phyloP scores from a whole-genome alignment of 1,140 invertebrate species.

The Himalopsyche phryganea region DNA sequence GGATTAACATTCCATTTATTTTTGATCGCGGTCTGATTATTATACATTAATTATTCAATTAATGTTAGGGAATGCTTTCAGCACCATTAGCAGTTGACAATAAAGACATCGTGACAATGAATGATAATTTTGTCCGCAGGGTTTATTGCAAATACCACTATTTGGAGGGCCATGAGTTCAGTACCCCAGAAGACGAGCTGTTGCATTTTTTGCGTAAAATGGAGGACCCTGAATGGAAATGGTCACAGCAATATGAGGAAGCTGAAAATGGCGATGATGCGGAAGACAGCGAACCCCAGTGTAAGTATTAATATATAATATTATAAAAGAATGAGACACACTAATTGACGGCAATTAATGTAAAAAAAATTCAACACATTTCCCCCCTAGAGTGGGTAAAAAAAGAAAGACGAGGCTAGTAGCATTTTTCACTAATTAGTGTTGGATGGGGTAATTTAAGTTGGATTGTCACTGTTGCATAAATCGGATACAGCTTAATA shows the following conservation, averaged over 20 bases:
- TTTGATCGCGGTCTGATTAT: too few relatives aligned
- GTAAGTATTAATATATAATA: constrained; percentile 20
- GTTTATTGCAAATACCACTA: constrained; percentile 87
- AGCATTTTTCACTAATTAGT: too few relatives aligned
- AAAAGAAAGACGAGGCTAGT: too few relatives aligned
- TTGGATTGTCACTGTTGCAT: too few relatives aligned
- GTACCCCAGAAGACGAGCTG: constrained; percentile 68
- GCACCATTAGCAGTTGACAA: too few relatives aligned
- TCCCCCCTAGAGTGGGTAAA: neutral
- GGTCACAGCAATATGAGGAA: constrained; percentile 54
- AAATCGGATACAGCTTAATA: too few relatives aligned
- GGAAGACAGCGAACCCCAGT: constrained; percentile 36
- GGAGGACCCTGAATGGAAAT: constrained; percentile 54
- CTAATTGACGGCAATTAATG: neutral
- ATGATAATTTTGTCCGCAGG: too few relatives aligned
- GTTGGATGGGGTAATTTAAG: too few relatives aligned
- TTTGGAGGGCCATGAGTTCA: constrained; percentile 67
- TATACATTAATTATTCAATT: too few relatives aligned
- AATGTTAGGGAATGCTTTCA: too few relatives aligned
- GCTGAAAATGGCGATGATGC: constrained; percentile 31
- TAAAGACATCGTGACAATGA: too few relatives aligned
- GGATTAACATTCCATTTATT: too few relatives aligned
- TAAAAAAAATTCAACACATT: neutral
- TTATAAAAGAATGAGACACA: neutral
- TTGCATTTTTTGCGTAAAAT: constrained; percentile 69